Evolutionary conservation across 2,113 vertebrate species (phyloP).

Genomic region (Panurus biarmicus): DNA sequence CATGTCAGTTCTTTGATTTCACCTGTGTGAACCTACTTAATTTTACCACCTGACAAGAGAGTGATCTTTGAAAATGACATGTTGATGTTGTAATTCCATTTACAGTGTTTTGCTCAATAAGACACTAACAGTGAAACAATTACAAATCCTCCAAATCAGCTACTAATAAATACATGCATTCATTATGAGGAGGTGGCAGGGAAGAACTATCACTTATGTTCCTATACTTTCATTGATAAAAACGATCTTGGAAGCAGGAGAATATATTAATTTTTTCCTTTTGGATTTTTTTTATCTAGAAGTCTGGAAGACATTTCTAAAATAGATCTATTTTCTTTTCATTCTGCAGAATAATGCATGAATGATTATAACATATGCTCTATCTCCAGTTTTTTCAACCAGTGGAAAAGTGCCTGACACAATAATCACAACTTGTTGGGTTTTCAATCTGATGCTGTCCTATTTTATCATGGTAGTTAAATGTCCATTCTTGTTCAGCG

Average conservation of each 20-base stretch:
- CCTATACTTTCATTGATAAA: constrained; percentile 75
- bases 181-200: background rate
- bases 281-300: constrained; percentile 48
- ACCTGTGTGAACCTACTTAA: background rate
- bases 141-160: background rate
- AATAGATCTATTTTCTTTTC: constrained; percentile 82
- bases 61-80: background rate
- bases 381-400: constrained; percentile 72
- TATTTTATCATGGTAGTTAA: constrained; percentile 81
- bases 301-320: constrained; percentile 74
- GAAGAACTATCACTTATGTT: constrained; percentile 47
- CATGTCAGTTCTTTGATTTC: background rate
- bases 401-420: constrained; percentile 80
- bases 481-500: constrained; percentile 84
- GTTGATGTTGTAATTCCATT: background rate
- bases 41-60: background rate
- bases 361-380: constrained; percentile 81
- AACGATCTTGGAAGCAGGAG: constrained; percentile 64
- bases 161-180: constrained; percentile 39
- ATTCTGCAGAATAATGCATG: constrained; percentile 79
- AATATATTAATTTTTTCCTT: constrained; percentile 66
- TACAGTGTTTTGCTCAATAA: constrained; percentile 1
- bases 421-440: constrained; percentile 85
- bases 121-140: background rate
- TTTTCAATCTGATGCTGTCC: constrained; percentile 83